phyloP scores from a whole-genome alignment of 2,113 vertebrate genomes.

The Alexandromys fortis region DNA sequence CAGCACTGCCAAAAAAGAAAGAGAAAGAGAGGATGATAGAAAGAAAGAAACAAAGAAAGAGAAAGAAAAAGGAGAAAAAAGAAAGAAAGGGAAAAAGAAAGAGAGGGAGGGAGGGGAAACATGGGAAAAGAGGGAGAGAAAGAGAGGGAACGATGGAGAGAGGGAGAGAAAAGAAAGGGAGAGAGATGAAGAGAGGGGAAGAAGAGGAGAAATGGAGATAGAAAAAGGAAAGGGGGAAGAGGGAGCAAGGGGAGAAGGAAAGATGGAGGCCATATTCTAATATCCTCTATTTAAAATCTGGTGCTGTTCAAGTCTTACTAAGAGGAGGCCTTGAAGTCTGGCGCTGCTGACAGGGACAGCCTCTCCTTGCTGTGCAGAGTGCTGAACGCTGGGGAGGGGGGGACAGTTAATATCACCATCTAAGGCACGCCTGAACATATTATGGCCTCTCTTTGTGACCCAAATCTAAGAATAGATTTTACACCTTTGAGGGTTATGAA shows the following conservation, averaged over 20 bases:
- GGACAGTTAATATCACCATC: neutral
- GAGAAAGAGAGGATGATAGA: neutral
- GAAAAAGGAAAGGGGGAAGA: no score
- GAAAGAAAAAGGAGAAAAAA: no score
- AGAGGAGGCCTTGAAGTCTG: neutral
- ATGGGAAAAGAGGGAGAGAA: accelerated
- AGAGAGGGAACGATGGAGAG: accelerated
- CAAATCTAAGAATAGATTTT: neutral
- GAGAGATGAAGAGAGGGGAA: accelerated
- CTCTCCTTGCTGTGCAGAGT: neutral
- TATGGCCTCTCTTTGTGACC: neutral
- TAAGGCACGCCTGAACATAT: neutral
- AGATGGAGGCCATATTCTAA: neutral
- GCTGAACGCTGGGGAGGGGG: neutral
- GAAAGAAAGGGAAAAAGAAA: no score
- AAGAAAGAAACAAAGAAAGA: accelerated
- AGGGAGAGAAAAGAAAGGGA: neutral
- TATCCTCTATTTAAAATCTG: neutral
- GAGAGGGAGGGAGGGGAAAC: neutral
- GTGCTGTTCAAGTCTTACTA: neutral
- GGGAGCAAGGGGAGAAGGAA: no score
- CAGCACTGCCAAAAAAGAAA: neutral
- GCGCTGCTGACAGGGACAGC: no score
- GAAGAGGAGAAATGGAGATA: no score
- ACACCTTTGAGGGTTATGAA: neutral